phyloP scores from a whole-genome alignment of 2,888 invertebrate genomes.

The Lepetodrilus schrolli region DNA sequence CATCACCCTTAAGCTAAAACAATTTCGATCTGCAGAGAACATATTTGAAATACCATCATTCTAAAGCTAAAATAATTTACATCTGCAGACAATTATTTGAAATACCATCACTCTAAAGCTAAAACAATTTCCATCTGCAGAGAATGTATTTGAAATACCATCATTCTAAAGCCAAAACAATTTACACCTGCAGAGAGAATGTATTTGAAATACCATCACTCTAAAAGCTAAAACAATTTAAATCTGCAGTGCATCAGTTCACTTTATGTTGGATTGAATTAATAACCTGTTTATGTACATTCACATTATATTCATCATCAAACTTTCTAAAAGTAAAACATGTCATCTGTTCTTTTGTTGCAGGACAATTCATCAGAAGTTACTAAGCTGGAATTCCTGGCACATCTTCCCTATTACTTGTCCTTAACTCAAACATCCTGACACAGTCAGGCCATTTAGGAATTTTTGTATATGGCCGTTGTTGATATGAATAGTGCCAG shows the following conservation, averaged over 20 bases:
- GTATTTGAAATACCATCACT: not conserved
- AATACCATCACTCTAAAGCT: no score
- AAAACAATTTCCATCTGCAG: no score
- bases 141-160: not conserved
- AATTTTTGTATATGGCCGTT: no score
- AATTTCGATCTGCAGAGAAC: not conserved
- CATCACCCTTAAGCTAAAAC: no score
- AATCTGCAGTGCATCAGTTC: not conserved
- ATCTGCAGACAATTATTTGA: no score
- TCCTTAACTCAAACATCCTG: slow-evolving; percentile 30
- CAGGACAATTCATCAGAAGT: slow-evolving; percentile 52
- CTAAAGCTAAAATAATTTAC: not conserved
- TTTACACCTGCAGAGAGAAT: not conserved
- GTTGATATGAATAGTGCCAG: no score
- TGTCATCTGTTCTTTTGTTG: slow-evolving; percentile 44
- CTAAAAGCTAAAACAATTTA: not conserved
- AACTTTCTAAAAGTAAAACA: no score
- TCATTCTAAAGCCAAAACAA: not conserved
- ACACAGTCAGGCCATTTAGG: no score
- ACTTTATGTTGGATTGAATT: not conserved
- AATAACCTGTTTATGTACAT: not conserved
- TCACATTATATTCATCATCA: no score
- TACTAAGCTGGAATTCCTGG: slow-evolving; percentile 57
- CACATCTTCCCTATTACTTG: slow-evolving; percentile 57
- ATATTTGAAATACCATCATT: not conserved